phyloP scores from a whole-genome alignment of 2,797 vertebrate genomes.

The Australoheros facetus region DNA sequence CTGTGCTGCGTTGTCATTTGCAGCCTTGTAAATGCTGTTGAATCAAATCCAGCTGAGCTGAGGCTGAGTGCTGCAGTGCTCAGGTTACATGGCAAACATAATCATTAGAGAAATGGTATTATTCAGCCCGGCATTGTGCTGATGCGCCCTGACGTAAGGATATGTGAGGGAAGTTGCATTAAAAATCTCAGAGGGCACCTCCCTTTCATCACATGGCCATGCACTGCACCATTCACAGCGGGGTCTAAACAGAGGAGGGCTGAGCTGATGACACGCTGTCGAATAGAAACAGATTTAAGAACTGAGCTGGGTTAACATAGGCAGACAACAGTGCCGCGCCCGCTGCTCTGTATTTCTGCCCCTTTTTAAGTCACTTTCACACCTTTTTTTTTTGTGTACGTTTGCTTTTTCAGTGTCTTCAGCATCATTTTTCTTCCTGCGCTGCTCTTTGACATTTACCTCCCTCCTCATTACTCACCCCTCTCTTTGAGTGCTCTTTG shows the following conservation, averaged over 20 bases:
- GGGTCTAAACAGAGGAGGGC: constrained; percentile 43
- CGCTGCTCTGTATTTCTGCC: constrained; percentile 28
- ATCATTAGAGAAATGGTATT: constrained; percentile 37
- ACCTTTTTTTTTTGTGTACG: background rate
- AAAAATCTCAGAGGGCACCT: constrained; percentile 41
- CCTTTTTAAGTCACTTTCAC: background rate
- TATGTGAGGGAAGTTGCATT: constrained; percentile 49
- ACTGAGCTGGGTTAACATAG: constrained; percentile 40
- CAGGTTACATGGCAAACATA: constrained; percentile 46
- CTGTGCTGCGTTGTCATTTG: constrained; percentile 49
- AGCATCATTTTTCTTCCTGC: constrained; percentile 47
- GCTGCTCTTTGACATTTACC: constrained; percentile 51
- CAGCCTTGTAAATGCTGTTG: constrained; percentile 59
- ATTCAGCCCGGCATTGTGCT: constrained; percentile 21
- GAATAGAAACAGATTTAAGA: constrained; percentile 34
- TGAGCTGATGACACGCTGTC: constrained; percentile 53
- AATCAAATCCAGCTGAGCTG: constrained; percentile 49
- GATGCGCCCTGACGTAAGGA: constrained; percentile 46
- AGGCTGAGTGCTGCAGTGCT: constrained; percentile 49
- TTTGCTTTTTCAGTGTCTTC: constrained; percentile 30
- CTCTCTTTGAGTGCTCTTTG: constrained; percentile 28
- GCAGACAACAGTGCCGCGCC: constrained; percentile 41
- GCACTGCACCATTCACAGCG: constrained; percentile 49
- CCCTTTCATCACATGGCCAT: constrained; percentile 53
- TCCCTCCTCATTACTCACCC: constrained; percentile 57